phyloP scores from a whole-genome alignment of 2,797 vertebrate species.

The Parambassis ranga region DNA sequence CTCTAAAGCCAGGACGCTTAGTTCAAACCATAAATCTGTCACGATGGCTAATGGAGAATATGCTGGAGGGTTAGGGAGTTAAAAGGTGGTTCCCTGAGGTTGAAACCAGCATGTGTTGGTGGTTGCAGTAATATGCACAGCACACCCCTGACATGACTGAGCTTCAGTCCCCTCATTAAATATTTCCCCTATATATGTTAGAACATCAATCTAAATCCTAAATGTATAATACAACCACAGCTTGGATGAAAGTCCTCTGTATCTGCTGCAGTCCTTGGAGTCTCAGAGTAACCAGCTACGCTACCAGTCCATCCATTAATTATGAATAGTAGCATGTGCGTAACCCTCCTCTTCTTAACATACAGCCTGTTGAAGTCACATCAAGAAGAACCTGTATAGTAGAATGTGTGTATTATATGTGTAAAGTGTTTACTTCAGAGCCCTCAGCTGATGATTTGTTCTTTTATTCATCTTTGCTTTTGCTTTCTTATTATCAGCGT shows the following conservation, averaged over 20 bases:
- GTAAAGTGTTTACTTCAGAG: too few species aligned
- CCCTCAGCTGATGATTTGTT: too few species aligned
- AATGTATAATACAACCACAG: neutral
- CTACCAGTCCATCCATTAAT: conserved; percentile 16
- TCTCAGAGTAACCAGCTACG: conserved; percentile 24
- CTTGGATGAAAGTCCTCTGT: conserved; percentile 1
- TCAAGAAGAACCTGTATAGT: neutral
- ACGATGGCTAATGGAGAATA: neutral
- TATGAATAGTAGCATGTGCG: conserved; percentile 13
- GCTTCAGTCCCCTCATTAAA: too few species aligned
- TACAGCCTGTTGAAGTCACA: neutral
- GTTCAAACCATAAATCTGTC: neutral
- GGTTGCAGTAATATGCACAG: neutral
- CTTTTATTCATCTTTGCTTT: neutral
- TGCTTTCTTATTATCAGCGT: too few species aligned
- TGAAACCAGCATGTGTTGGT: neutral
- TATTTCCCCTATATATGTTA: too few species aligned
- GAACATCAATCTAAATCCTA: too few species aligned
- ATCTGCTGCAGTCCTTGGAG: neutral
- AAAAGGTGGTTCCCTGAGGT: neutral
- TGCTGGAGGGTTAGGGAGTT: too few species aligned
- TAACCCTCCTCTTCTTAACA: neutral
- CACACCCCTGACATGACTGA: too few species aligned
- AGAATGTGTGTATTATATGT: too few species aligned
- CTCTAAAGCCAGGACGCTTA: neutral